Base-by-base conservation (phyloP, 2,888 invertebrate genomes). In the Zaprionus lineosus region DNA sequence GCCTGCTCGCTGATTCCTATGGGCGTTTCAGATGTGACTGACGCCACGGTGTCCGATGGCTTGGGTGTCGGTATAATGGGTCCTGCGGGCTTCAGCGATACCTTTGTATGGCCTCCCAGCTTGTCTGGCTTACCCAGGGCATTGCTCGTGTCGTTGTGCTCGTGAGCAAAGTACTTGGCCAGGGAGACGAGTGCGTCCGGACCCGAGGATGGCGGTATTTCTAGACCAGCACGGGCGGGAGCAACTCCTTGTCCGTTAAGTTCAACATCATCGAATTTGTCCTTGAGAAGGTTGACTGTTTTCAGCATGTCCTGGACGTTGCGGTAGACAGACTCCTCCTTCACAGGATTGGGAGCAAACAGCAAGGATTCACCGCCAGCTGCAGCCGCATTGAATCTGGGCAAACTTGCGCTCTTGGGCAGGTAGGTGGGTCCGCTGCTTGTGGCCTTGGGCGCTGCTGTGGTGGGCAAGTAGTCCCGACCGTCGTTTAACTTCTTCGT, bases 141-240 rank as follows among this genome's bases (percentile, higher is more conserved):
- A 14, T 84, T 79, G 21, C 29, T 26, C 0, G 78, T 77, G 2
- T 90, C 88, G 21, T 92, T 88, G 16, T 84, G 89, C 18, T 91
- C 88, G 21, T 91, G 68, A 1, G 95, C 95, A 85, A 95, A 96
- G 84, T 96, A 96, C 67, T 95, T 92, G 0, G 96, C 95, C 34
- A 96, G 87, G 0, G 95, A 94, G 73, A 95, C 95, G 7, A 95
- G 90, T 0, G 95, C 94, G 85, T 94, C 94, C 0, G 95, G 95
- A 0, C 95, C 94, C 0, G 94, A 92, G 0, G 95, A 95, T 9
- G 94, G 93, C 1, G 95, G 94, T 5, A 94, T 92, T 3, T 93
- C 91, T n/a, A 94, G 89, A 2, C 94, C 95, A 24, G 92, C 91
- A 59, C 94, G 91, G 18, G 91, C 90, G 34, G 91, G 92, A 0